Conservation (phyloP, 2,797 vertebrate genomes). For the Thripadectes ignobilis region DNA sequence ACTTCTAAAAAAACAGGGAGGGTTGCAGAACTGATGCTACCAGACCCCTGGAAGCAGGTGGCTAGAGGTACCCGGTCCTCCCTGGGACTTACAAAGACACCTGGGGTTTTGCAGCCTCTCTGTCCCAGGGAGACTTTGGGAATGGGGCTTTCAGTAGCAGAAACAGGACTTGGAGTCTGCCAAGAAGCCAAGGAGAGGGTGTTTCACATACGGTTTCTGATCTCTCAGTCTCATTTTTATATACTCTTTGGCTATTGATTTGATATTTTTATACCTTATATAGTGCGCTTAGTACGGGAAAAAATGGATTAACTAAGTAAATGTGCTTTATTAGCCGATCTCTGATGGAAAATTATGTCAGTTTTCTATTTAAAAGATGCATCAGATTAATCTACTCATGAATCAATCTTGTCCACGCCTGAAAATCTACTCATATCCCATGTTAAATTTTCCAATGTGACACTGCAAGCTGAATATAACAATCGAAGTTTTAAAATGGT, state of each 20-base stretch:
- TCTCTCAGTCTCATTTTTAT: conserved; percentile 4
- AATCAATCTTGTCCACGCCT: conserved; percentile 19
- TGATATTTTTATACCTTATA: conserved; percentile 19
- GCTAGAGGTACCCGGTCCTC: neutral
- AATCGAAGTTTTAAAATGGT: neutral
- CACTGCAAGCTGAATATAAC: neutral
- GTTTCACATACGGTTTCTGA: neutral
- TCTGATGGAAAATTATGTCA: conserved; percentile 43
- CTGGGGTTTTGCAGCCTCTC: neutral
- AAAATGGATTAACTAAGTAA: conserved; percentile 37
- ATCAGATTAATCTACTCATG: neutral
- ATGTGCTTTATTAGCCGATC: neutral
- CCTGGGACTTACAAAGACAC: neutral
- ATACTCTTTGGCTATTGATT: conserved; percentile 22
- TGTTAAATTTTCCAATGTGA: neutral
- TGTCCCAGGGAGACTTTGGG: neutral
- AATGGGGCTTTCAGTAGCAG: neutral
- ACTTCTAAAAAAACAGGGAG: neutral
- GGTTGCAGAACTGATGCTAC: neutral
- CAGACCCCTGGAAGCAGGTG: neutral
- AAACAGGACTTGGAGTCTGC: neutral
- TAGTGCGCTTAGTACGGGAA: conserved; percentile 44
- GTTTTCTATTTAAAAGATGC: conserved; percentile 52
- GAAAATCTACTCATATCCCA: neutral
- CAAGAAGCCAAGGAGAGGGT: neutral